Evolutionary conservation across 1,140 invertebrate species (phyloP).

Genomic region (Drosophila carrolli): DNA sequence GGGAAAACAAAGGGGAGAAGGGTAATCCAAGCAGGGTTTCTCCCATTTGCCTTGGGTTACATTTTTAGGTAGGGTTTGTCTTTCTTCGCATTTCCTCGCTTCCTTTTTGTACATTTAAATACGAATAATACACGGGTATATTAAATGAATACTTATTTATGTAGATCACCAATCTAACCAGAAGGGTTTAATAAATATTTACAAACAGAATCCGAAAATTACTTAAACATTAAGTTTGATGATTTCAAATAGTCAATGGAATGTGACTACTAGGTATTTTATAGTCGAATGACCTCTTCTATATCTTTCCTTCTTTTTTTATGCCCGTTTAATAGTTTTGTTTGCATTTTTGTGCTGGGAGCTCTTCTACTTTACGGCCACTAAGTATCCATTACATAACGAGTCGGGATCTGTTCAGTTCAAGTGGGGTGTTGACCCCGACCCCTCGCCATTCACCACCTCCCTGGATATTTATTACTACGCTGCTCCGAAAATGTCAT

Average conservation of each 20-base stretch:
- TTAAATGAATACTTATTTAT: no score
- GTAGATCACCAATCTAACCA: no score
- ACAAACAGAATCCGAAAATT: no score
- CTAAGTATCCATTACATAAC: conserved; percentile 65
- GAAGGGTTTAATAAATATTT: no score
- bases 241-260: no score
- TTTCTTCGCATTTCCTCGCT: background rate
- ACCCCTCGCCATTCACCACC: background rate
- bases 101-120: background rate
- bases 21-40: conserved; percentile 16
- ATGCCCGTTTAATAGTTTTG: conserved; percentile 59
- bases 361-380: conserved; percentile 39
- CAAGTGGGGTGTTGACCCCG: conserved; percentile 28
- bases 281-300: background rate
- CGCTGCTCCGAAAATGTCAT: conserved; percentile 60
- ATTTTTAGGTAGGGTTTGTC: conserved; percentile 24
- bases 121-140: background rate
- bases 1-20: conserved; percentile 21
- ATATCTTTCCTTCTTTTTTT: conserved; percentile 17
- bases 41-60: conserved; percentile 34
- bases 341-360: conserved; percentile 60
- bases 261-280: background rate
- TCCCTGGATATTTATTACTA: conserved; percentile 57
- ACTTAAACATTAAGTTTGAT: no score
- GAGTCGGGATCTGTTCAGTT: conserved; percentile 34